Base-by-base conservation (phyloP, 2,113 vertebrate species). In the Balaenoptera acutorostrata region DNA sequence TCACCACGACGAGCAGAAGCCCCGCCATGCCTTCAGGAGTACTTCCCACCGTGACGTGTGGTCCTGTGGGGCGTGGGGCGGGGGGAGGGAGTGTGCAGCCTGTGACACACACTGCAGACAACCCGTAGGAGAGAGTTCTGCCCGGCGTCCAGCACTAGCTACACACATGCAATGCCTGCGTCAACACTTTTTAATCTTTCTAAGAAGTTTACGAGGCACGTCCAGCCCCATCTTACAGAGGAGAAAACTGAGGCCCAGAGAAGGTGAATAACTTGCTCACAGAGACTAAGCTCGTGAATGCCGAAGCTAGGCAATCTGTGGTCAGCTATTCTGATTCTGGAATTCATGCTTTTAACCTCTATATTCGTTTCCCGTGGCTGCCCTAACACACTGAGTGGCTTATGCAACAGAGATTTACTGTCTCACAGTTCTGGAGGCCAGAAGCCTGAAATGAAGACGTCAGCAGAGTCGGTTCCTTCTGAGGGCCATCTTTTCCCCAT, bases 121-220 rank as follows among this genome's bases (percentile, higher is more conserved):
- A 21, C 3, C 3, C 6, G 27, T 5, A 3, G 17, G 5, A 61
- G 5, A 14, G 4, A 12, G 27, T 12, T 14, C 13, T 31, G 41
- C 49, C 39, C 14, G 3, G 5, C 0, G 6, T 4, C 18, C 11
- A 49, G 29, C 52, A 5, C 21, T 25, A 3, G 25, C 31, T 20
- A 14, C n/a, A 0, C 17, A 14, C 39, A 0, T 13, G 29, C 29
- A 55, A 12, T 3, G 6, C 14, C 23, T 1, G 2, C 14, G 12
- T 5, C 3, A 3, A 39, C 23, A 77, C 57, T 5, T 13, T 57
- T 3, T 8, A 29, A 29, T 1, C 20, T 6, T 46, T 7, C 13
- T 20, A 41, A 74, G 36, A 41, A 8, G 27, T 14, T 44, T 71
- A 1, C 55, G 61, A 41, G 41, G 25, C 3, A 17, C 13, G 0